Base-by-base conservation (phyloP, 1,140 invertebrate genomes). In the Leptopilina clavipes region DNA sequence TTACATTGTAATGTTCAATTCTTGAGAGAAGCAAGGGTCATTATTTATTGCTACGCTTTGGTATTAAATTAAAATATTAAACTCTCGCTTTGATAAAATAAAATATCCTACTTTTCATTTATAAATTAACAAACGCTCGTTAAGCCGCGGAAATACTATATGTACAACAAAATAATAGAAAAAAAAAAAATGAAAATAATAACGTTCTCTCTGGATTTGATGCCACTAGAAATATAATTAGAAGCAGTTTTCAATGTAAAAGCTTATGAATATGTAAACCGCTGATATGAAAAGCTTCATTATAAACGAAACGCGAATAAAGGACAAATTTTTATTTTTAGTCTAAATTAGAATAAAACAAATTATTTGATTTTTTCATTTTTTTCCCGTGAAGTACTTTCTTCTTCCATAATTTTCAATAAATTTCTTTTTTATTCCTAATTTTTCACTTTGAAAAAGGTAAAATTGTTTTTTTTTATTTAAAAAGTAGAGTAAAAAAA, bases 101-200 rank as follows among this genome's bases (percentile, higher is more conserved):
- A 54, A 54, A 54, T 54, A 54, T 54, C 52, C 18, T 54, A 10
- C 52, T 40, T 54, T 54, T 54, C 59, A 37, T 65, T 65, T 65
- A n/a, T 65, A 65, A 65, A 31, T 65, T 65, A 65, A 65, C 59
- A 31, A 65, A 65, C 22, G 12, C 59, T 65, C 59, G 59, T 65
- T 65, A 65, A 65, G 59, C 59, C n/a, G 22, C 59, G 25, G 59
- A 65, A 65, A 65, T 65, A 65, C 25, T 65, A n/a, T n/a, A n/a
- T n/a, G 25, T 25, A n/a, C 19, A 65, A 31, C 25, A 65, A 65
- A 65, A 65, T 65, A 65, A 65, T 19, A 45, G 14, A 45, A 45
- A 45, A 45, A 45, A 45, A 45, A 45, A 45, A 52, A 65, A 22
- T 12, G 12, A 12, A 31, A 14, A 14, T 12, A 65, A 12, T 8